Percentiles rank a stretch among this genome's conserved stretches.
phyloP scores from a whole-genome alignment of 2,888 invertebrate genomes.

The Lapara coniferarum region DNA sequence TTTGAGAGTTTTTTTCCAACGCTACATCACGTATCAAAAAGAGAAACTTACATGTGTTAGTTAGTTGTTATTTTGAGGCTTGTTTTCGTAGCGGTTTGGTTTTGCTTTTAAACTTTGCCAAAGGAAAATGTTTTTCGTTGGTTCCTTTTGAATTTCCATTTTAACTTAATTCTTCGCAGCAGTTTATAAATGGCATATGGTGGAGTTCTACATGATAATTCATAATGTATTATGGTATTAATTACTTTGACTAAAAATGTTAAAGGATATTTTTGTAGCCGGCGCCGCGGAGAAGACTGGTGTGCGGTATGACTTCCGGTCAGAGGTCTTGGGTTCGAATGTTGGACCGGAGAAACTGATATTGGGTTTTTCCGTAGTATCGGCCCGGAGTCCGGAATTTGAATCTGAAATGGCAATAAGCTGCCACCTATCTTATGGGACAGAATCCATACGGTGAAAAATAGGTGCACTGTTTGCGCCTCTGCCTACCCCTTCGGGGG shows the following conservation, averaged over 20 bases:
- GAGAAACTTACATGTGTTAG: slow-evolving; percentile 40
- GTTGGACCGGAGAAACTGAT: not conserved
- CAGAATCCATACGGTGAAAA: no score
- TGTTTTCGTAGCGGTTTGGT: slow-evolving; percentile 15
- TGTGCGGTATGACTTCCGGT: not conserved
- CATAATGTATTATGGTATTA: not conserved
- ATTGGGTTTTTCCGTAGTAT: not conserved
- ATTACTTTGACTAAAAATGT: not conserved
- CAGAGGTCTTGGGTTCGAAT: not conserved
- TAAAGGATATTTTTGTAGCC: not conserved
- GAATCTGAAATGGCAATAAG: no score
- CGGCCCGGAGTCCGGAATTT: no score
- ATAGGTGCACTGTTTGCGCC: no score
- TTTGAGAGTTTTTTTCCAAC: slow-evolving; percentile 37
- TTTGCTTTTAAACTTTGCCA: slow-evolving; percentile 22
- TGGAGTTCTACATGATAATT: not conserved
- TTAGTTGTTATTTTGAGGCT: slow-evolving; percentile 33
- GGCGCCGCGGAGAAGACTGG: not conserved
- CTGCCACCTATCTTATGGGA: no score
- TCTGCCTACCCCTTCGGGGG: no score
- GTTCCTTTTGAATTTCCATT: slow-evolving; percentile 4
- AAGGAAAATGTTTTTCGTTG: slow-evolving; percentile 17
- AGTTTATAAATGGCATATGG: not conserved
- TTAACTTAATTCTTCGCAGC: not conserved
- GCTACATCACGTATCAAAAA: slow-evolving; percentile 33